Base-by-base conservation (phyloP, 2,113 vertebrate species). In the Bambusicola thoracicus region DNA sequence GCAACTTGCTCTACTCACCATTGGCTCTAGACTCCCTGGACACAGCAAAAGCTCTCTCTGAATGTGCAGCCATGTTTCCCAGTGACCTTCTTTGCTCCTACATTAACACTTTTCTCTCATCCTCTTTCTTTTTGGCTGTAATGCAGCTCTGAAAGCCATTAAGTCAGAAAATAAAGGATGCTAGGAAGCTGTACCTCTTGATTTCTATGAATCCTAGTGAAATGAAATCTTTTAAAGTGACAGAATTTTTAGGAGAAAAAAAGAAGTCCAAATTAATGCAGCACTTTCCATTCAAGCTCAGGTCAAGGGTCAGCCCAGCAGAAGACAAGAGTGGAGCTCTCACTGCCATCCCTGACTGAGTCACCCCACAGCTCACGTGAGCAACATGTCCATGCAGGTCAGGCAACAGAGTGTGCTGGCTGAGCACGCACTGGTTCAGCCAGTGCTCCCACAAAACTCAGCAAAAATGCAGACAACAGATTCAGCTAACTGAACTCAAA, bases 361-460 rank as follows among this genome's bases (percentile, higher is more conserved):
- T 27, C 4, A 2, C 5, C 2, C 22, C 2, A 2, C 29, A 49
- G 43, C 43, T 79, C 48, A 79, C 11, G 21, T 6, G 56, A 80
- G 27, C 55, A 43, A 8, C 29, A 70, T 8, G 9, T 58, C 21
- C 2, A 3, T n/a, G 32, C 27, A n/a, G 74, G 12, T 16, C 53
- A 80, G 29, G 17, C 32, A 56, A n/a, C 1, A 0, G 2, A 6
- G 55, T 8, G 15, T 6, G 4, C 19, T 2, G 2, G 6, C 3
- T 56, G 18, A 58, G 32, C 27, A 78, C 53, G 20, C 3, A 78
- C 30, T 22, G 46, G n/a, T 13, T 12, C 70, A 69, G 14, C 7
- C 1, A 0, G 16, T 34, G 7, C 2, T 72, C 12, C 29, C 44
- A 38, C 11, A 59, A 36, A 38, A 40, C 18, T 88, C 59, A 43